Evolutionary conservation across 2,888 invertebrate genomes (phyloP), one percentile per base, ranked within the genome.

Genomic region (Drosophila sordidapex): DNA sequence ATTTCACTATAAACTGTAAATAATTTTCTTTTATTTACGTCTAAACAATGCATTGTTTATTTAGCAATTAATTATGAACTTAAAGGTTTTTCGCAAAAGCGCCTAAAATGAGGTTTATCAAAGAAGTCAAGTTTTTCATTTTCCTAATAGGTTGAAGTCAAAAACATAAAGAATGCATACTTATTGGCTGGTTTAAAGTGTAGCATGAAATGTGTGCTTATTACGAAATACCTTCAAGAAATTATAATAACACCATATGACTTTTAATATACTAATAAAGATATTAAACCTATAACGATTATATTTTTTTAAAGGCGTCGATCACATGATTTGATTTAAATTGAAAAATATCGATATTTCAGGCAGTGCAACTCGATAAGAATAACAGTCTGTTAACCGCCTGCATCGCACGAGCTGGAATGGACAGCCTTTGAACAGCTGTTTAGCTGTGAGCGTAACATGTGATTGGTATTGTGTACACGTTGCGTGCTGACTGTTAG

Each of bases 231-330:
- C 82, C 73, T 84, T 89, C 87, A 89, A 87, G 74, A 89, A 78
- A 79, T 81, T 83, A 84, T 84, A 79, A 84, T 81, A 87, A 87
- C 87, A 84, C 82, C 89, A 89, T 89, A 84, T 84, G 89, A 89
- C 84, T 87, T 85, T 89, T 89, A 85, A 82, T 75, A 84, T 79
- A 76, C 87, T 89, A 89, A 85, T 85, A 85, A 85, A 84, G 74
- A 87, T 86, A 88, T 84, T 87, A 87, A 85, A 87, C 89, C 84
- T 87, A 84, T 11, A 13, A 11, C 33, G 15, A 13, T 43, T 31
- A 11, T 29, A 38, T 49, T 18, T 57, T 8, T 15, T 46, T 2
- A 15, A 38, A 25, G 13, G 10, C 18, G 10, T n/a, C 51, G 51
- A 31, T 18, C 35, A 29, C 2, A 3, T 4, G 15, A 13, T 38